Evolutionary conservation across 2,888 invertebrate species (phyloP).

Genomic region (Melipona bicolor): DNA sequence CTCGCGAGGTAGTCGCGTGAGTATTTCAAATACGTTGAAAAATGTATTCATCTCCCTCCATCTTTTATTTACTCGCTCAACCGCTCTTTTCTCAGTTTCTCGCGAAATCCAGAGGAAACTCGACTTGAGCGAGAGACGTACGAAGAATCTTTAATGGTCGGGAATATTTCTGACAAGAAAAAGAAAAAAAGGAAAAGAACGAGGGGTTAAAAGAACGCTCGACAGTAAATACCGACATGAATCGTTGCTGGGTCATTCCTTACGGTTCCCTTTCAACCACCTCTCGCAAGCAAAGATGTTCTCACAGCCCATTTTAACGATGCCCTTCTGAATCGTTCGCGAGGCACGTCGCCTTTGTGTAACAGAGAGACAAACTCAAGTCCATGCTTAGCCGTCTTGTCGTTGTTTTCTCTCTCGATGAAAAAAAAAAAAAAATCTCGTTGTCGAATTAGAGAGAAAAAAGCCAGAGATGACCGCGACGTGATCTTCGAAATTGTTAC

Average conservation of each 20-base stretch:
- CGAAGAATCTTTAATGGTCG: slow-evolving; percentile 52
- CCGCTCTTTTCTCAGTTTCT: background rate
- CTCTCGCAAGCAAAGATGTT: slow-evolving; percentile 8
- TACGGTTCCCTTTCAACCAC: background rate
- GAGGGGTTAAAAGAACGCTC: background rate
- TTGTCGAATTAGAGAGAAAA: background rate
- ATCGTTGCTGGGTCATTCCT: slow-evolving; percentile 15
- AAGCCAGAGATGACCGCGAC: no score
- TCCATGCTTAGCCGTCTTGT: no score
- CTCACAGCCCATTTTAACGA: slow-evolving; percentile 4
- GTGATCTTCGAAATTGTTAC: background rate
- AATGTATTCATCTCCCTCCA: slow-evolving; percentile 5
- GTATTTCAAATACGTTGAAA: background rate
- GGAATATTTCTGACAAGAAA: slow-evolving; percentile 30
- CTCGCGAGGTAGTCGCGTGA: background rate
- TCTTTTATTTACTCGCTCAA: slow-evolving; percentile 24
- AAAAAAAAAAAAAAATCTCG: background rate
- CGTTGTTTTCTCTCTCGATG: background rate
- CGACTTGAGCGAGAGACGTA: slow-evolving; percentile 39
- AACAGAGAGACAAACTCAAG: background rate
- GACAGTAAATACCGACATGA: slow-evolving; percentile 8
- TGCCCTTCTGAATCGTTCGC: background rate
- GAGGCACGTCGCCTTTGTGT: background rate
- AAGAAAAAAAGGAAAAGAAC: background rate
- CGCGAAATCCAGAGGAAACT: slow-evolving; percentile 7